Evolutionary conservation across 2,888 invertebrate genomes (phyloP).

Genomic region (Morpho deidamia): DNA sequence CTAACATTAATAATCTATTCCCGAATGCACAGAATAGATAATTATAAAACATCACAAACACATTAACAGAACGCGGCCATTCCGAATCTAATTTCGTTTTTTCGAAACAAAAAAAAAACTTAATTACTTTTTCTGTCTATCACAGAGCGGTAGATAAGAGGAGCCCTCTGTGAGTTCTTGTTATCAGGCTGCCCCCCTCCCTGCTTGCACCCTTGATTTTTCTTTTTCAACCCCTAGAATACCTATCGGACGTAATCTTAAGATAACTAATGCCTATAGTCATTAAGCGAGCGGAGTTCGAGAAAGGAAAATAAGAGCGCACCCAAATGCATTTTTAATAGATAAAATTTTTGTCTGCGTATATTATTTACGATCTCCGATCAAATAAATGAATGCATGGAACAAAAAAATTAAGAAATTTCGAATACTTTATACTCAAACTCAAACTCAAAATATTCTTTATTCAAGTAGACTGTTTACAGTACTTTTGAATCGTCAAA

Average conservation of each 20-base stretch:
- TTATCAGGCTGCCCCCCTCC: slow-evolving; percentile 62
- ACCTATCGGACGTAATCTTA: slow-evolving; percentile 65
- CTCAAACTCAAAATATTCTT: too few species aligned
- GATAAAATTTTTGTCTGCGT: slow-evolving; percentile 7
- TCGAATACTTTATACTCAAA: too few species aligned
- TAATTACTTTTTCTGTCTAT: slow-evolving; percentile 72
- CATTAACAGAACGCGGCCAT: slow-evolving; percentile 51
- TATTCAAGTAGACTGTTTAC: too few species aligned
- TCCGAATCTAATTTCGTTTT: slow-evolving; percentile 62
- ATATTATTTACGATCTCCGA: too few species aligned
- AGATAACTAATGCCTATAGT: slow-evolving; percentile 71
- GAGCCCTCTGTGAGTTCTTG: slow-evolving; percentile 56
- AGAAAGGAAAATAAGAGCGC: slow-evolving; percentile 42
- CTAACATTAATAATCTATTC: too few species aligned
- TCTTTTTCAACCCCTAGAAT: slow-evolving; percentile 45
- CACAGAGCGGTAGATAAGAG: slow-evolving; percentile 62
- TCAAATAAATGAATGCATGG: too few species aligned
- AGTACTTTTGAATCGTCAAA: too few species aligned
- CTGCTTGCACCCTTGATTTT: slow-evolving; percentile 48
- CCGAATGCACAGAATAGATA: slow-evolving; percentile 41
- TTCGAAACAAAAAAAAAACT: slow-evolving; percentile 60
- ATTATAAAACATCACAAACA: slow-evolving; percentile 59
- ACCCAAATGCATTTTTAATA: slow-evolving; percentile 68
- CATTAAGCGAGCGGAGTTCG: slow-evolving; percentile 55
- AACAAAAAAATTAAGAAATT: too few species aligned